These are phyloP conservation scores for Siniperca scherzeri DNA, from an alignment of 2,797 vertebrate species.

Conservation along the genomic window DNA sequence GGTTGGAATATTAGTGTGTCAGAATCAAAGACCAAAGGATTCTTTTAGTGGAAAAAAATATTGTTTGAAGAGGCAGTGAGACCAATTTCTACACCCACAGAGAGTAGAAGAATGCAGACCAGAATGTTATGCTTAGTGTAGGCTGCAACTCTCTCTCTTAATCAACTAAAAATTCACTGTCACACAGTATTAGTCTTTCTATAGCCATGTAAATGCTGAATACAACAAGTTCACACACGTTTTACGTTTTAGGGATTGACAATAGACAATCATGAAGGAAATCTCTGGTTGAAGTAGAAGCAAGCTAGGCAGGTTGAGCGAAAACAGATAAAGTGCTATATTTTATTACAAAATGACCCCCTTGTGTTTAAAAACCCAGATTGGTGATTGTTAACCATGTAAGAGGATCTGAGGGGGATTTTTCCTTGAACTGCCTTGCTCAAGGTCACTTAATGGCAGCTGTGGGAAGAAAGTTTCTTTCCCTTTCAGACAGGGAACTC, in stretches of 20 bases:
- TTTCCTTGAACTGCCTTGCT: constrained; percentile 26
- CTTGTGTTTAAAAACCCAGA: constrained; percentile 8
- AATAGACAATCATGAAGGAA: not conserved
- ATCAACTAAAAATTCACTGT: not conserved
- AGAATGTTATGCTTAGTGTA: not conserved
- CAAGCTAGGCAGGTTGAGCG: not conserved
- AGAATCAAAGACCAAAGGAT: not conserved
- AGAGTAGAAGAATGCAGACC: not conserved
- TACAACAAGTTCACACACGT: not conserved
- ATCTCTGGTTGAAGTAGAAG: not conserved
- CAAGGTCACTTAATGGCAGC: constrained; percentile 33
- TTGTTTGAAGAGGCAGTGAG: not conserved
- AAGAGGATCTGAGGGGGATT: constrained; percentile 20
- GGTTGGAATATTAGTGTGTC: not conserved
- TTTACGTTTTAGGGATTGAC: constrained; percentile 1
- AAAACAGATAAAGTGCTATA: constrained; percentile 16
- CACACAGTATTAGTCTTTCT: not conserved
- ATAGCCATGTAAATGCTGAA: not conserved
- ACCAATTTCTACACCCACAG: not conserved
- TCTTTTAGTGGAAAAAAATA: not conserved
- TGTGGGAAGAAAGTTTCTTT: constrained; percentile 29
- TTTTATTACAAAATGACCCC: constrained; percentile 8
- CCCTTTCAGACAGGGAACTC: constrained; percentile 4
- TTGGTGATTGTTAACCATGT: constrained; percentile 8
- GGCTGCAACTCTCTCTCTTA: not conserved